Conservation (phyloP, 2,113 vertebrate species). For the Arizona elegans region DNA sequence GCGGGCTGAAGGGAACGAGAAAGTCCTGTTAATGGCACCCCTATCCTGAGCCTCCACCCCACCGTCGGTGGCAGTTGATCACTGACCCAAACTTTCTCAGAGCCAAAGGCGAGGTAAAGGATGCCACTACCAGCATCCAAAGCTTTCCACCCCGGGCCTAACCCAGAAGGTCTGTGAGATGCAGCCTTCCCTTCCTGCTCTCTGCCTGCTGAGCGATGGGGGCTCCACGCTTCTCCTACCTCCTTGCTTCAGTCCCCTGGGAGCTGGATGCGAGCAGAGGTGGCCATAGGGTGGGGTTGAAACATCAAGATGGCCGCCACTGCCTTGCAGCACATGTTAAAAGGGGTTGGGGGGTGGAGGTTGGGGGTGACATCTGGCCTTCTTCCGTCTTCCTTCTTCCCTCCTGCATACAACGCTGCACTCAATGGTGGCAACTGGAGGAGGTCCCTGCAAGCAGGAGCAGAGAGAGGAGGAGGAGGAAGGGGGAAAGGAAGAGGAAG, state of each 20-base stretch:
- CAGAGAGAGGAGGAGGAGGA: too few relatives aligned
- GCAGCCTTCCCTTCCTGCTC: background rate
- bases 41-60: background rate
- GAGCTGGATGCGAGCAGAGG: background rate
- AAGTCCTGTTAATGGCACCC: background rate
- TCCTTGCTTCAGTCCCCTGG: background rate
- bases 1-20: constrained; percentile 72
- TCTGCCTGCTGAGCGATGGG: background rate
- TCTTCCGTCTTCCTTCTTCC: background rate
- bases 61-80: rapidly evolving
- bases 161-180: background rate
- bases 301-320: background rate
- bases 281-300: background rate
- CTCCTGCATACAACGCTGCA: background rate
- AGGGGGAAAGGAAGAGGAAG: rapidly evolving
- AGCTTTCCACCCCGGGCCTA: background rate
- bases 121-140: background rate
- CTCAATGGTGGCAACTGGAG: background rate
- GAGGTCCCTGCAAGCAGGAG: background rate
- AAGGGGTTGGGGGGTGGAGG: background rate
- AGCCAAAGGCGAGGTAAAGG: background rate
- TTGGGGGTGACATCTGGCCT: background rate
- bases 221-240: background rate
- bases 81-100: background rate
- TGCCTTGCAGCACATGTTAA: background rate